Evolutionary conservation across 2,888 invertebrate genomes (phyloP), one percentile per base, ranked within the genome.

Genomic region (Conops quadrifasciatus): DNA sequence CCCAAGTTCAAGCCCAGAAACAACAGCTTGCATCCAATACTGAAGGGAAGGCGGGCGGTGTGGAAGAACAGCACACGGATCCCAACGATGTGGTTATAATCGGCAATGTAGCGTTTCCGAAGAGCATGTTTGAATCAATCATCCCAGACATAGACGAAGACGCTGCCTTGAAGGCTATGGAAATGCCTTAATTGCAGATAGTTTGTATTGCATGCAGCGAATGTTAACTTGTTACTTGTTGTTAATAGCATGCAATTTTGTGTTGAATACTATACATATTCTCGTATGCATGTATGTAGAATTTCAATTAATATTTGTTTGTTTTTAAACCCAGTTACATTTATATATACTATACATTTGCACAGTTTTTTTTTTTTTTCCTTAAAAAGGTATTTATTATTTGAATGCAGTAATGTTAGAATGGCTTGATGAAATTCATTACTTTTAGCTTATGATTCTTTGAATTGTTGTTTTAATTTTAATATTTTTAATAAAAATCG

Each of bases 101-200:
- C 49, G 79, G 80, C 2, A 80, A 81, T 71, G 77, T 80, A 2
- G 77, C 80, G 1, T 81, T 81, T 71, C 81, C 82, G 1, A 78
- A 76, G 59, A 79, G 80, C 67, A 79, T 81, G 77, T 80, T 81
- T 73, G 77, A 80, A 59, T 78, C 81, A 9, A 75, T 80, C 21
- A 73, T 81, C 26, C 66, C 77, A 2, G 79, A 80, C 68, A 79
- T 80, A n/a, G 80, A 81, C 59, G 72, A 73, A 53, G 73, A 73
- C 36, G 56, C 70, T n/a, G 71, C 72, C 28, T 53, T 75, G 36
- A 74, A 71, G 30, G 68, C 68, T 11, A 73, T 73, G 72, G 64
- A 74, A 47, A 66, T 68, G 60, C 30, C 45, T 58, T 65, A 65
- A 66, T 36, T 71, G 15, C 30, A 71, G 15, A 26, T 24, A 30